These are phyloP conservation scores for Zhengitettix transpicula DNA, from an alignment of 2,888 invertebrate genomes.

Conservation along the genomic window DNA sequence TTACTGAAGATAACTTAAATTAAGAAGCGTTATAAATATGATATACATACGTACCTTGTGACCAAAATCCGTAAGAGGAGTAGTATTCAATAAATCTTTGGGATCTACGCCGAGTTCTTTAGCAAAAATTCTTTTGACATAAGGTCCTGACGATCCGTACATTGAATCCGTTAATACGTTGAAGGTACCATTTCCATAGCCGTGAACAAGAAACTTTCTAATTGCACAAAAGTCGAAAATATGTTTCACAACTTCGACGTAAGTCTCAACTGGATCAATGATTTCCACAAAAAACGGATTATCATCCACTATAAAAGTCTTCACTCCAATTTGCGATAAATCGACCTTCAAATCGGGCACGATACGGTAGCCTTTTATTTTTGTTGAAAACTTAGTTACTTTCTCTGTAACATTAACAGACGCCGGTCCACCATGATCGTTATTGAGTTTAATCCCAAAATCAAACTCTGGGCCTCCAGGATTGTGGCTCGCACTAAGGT, in stretches of 20 bases:
- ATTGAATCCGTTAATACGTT: neutral
- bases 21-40: too few relatives aligned
- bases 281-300: conserved; percentile 66
- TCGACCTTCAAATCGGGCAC: conserved; percentile 62
- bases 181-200: neutral
- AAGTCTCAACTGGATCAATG: conserved; percentile 80
- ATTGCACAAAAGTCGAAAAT: conserved; percentile 89
- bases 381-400: conserved; percentile 66
- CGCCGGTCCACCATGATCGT: conserved; percentile 92
- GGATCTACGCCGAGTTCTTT: conserved; percentile 25
- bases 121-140: neutral
- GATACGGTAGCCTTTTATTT: conserved; percentile 62
- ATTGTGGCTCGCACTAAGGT: conserved; percentile 98
- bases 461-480: conserved; percentile 95
- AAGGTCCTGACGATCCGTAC: neutral
- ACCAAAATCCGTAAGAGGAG: too few relatives aligned
- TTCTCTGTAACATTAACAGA: conserved; percentile 78
- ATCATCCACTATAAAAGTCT: conserved; percentile 43
- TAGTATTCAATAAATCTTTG: too few relatives aligned
- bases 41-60: too few relatives aligned
- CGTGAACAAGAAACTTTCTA: conserved; percentile 56
- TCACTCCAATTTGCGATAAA: conserved; percentile 52
- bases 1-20: too few relatives aligned
- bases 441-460: conserved; percentile 98
- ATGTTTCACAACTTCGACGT: conserved; percentile 78